phyloP scores from a whole-genome alignment of 1,140 invertebrate species.

The Fragariocoptes setiger region DNA sequence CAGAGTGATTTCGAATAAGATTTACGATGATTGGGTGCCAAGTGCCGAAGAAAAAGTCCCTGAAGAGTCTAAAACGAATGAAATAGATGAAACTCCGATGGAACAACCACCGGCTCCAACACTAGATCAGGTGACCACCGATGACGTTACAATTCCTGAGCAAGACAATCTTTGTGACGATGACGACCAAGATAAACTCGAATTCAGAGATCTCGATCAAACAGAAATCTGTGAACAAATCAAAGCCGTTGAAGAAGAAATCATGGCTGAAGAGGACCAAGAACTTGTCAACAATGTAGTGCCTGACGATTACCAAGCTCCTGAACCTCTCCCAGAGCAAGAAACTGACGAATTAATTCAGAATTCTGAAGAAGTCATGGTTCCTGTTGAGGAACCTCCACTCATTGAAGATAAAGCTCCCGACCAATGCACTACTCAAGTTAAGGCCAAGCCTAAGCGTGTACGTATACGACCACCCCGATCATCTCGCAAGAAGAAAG shows the following conservation, averaged over 20 bases:
- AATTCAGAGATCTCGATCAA: background rate
- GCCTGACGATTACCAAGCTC: background rate
- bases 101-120: no score
- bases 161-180: background rate
- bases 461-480: background rate
- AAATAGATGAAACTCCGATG: constrained; percentile 2
- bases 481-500: background rate
- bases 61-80: constrained; percentile 1
- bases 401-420: background rate
- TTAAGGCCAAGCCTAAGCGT: background rate
- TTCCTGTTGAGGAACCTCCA: background rate
- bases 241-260: background rate
- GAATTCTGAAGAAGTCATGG: background rate
- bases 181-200: constrained; percentile 1
- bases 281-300: background rate
- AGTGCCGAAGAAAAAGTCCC: constrained; percentile 5
- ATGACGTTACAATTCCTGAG: no score
- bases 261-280: background rate
- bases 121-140: no score
- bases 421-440: background rate
- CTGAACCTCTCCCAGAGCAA: background rate
- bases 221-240: background rate
- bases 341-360: background rate
- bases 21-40: constrained; percentile 14
- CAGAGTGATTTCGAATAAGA: constrained; percentile 68